Conservation (phyloP, 2,113 vertebrate species). For the Rhea americana region DNA sequence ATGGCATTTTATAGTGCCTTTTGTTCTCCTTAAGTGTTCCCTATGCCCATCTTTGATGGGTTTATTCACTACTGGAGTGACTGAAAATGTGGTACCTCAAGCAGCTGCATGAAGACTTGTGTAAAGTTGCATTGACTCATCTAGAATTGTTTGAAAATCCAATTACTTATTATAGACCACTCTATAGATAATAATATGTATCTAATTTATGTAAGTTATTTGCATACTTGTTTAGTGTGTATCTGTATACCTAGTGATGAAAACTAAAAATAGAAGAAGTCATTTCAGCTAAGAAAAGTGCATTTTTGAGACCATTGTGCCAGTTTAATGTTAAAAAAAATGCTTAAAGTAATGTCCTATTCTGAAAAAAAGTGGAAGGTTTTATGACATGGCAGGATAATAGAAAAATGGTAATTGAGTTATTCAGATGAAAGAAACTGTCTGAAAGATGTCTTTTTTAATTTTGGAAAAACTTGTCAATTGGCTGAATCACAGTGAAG, state of each 20-base stretch:
- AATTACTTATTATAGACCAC: background rate
- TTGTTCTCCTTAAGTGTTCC: background rate
- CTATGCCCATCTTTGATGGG: background rate
- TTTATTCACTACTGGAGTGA: background rate
- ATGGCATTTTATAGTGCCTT: background rate
- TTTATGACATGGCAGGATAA: background rate
- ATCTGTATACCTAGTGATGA: background rate
- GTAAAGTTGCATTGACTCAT: background rate
- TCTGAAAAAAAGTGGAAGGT: background rate
- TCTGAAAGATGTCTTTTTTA: background rate
- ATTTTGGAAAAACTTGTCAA: background rate
- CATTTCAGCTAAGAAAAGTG: background rate
- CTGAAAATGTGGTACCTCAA: background rate
- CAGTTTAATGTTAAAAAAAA: background rate
- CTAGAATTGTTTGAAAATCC: background rate
- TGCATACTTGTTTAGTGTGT: background rate
- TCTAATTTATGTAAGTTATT: background rate
- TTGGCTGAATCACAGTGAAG: background rate
- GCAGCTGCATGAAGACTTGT: background rate
- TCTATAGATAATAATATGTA: background rate
- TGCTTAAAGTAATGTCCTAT: background rate
- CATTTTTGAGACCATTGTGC: background rate
- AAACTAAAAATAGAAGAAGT: background rate
- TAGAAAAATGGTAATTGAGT: background rate
- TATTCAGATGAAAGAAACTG: background rate